Conservation (phyloP, 2,113 vertebrate genomes). For the Clinocottus analis region DNA sequence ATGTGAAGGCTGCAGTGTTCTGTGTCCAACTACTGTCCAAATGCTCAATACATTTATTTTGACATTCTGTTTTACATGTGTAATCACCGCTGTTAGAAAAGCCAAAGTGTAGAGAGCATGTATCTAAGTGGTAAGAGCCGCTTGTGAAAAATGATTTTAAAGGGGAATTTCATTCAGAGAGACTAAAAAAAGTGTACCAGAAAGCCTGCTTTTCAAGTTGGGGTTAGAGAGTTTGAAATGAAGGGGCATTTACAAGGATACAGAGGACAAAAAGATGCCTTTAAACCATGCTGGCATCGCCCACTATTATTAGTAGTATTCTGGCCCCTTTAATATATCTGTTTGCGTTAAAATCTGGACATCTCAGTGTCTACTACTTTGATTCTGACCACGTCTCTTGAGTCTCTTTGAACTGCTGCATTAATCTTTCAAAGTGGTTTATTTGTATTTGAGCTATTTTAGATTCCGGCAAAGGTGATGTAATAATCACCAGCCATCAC, state of each 20-base stretch:
- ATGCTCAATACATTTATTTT: constrained; percentile 11
- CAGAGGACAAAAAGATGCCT: not conserved
- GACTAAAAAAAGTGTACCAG: not conserved
- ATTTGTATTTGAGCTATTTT: constrained; percentile 21
- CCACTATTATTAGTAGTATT: not conserved
- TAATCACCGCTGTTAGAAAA: not conserved
- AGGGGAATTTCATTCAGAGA: not conserved
- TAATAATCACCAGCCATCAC: constrained; percentile 40
- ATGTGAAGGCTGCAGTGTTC: constrained; percentile 11
- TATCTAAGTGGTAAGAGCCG: not conserved
- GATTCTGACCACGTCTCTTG: not conserved
- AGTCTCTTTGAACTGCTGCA: not conserved
- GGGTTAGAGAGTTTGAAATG: not conserved
- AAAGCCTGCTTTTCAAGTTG: not conserved
- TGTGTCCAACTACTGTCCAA: constrained; percentile 18
- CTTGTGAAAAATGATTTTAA: not conserved
- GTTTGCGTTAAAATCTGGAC: not conserved
- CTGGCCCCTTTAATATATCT: not conserved
- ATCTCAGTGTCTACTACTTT: not conserved
- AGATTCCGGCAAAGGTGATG: constrained; percentile 23
- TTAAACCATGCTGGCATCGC: not conserved
- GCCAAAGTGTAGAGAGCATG: not conserved
- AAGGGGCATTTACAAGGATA: too few relatives aligned
- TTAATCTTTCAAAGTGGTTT: constrained; percentile 19
- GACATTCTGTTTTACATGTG: not conserved